Evolutionary conservation across 2,888 invertebrate species (phyloP).

Genomic region (Drosophila bunnanda): DNA sequence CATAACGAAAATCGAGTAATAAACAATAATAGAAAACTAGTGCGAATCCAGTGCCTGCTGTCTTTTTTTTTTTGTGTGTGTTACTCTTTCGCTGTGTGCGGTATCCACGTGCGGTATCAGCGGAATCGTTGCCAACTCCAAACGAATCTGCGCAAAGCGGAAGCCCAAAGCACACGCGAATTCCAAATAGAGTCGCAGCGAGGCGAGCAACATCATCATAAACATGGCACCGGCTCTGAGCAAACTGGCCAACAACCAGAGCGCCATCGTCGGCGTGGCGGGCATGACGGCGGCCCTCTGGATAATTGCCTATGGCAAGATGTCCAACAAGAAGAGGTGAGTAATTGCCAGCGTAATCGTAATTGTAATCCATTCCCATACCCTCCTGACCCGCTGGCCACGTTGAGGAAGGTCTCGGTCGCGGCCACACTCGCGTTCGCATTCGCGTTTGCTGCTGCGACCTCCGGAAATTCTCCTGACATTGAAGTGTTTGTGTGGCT

Average conservation of each 20-base stretch:
- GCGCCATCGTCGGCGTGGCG: conserved; percentile 87
- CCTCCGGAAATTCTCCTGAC: conserved; percentile 51
- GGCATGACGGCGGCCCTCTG: conserved; percentile 88
- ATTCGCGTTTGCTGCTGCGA: conserved; percentile 5
- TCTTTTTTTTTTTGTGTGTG: conserved; percentile 1
- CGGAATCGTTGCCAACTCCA: conserved; percentile 1
- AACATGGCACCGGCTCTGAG: conserved; percentile 91
- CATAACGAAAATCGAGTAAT: conserved; percentile 12
- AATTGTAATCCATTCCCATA: not conserved
- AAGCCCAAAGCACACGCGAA: conserved; percentile 26
- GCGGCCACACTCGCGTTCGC: conserved; percentile 16
- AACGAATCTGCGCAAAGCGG: conserved; percentile 22
- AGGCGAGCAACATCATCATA: conserved; percentile 20
- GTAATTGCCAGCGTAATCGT: conserved; percentile 27
- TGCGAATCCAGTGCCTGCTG: conserved; percentile 5
- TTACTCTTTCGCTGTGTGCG: conserved; percentile 25
- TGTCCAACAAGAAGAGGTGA: conserved; percentile 85
- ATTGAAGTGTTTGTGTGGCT: conserved; percentile 50
- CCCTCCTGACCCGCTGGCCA: not conserved
- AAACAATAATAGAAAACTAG: conserved; percentile 21
- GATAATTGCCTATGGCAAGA: conserved; percentile 86
- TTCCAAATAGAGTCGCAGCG: conserved; percentile 22
- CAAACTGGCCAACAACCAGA: conserved; percentile 89
- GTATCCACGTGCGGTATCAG: conserved; percentile 23
- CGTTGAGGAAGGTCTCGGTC: conserved; percentile 67